Base-by-base conservation (phyloP, 2,888 invertebrate species). In the Strigamia transsilvanica region DNA sequence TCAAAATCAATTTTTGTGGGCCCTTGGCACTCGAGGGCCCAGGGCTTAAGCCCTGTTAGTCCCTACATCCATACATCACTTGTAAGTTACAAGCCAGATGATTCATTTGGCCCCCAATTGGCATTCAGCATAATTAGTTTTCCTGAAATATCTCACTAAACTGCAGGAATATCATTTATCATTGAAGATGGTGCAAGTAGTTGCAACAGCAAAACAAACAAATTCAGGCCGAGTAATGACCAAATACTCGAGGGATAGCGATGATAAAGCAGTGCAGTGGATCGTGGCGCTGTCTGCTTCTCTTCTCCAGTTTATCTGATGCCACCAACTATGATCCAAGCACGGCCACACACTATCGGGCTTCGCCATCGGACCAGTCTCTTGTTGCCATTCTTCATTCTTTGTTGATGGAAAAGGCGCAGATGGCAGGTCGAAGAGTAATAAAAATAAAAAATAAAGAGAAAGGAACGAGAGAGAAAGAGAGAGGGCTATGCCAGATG, bases 341-440 rank as follows among this genome's bases (percentile, higher is more conserved):
- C 56, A 56, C 56, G 56, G 56, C 56, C 56, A 56, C 56, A 56
- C 56, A 56, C 56, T 56, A 56, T 56, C 56, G 56, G 56, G 4
- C 56, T 10, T 56, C 21, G 15, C 56, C 56, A 56, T 56, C 56
- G 56, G 56, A 56, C 56, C 56, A n/a, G 56, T 56, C 56, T 56
- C 56, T 56, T 56, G 56, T 56, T 56, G 56, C 56, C 56, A 56
- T 56, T 56, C 56, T 56, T 56, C 56, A 56, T 56, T 56, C 56
- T 56, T 56, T 56, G 56, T 56, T 56, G 56, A 56, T 56, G 56
- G 56, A 56, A 51, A 56, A 56, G 56, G 56, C 56, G 56, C 56
- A 56, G 56, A 56, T 56, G 56, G 56, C 56, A 18, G n/a, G 18
- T 56, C 56, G 4, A 56, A n/a, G 4, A 21, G 56, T 56, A 18